A percentile compares a stretch with the other conserved stretches of the same genome.
Conservation (phyloP, 2,888 invertebrate species). For the Ectemnius continuus region DNA sequence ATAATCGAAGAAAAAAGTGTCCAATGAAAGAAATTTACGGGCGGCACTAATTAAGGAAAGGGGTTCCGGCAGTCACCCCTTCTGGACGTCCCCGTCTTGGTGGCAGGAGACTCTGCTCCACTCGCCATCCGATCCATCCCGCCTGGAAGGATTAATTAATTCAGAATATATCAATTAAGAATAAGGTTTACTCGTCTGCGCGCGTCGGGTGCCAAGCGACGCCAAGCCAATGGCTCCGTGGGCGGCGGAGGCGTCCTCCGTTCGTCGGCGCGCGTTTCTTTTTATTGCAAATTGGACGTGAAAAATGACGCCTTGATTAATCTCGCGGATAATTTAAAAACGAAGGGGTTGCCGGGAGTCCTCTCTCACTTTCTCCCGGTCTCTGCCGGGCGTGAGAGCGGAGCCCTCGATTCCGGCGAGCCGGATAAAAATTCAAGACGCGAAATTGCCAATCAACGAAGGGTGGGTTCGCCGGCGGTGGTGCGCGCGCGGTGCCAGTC, state of each 20-base stretch:
- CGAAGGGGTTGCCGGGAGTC: constrained; percentile 73
- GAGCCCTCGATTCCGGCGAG: constrained; percentile 57
- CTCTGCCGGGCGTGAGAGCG: too few relatives aligned
- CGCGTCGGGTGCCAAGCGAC: constrained; percentile 40
- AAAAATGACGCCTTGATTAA: constrained; percentile 79
- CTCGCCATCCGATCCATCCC: constrained; percentile 53
- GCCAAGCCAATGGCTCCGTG: constrained; percentile 29
- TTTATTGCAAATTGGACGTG: constrained; percentile 79
- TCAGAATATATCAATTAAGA: constrained; percentile 79
- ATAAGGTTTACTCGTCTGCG: constrained; percentile 76
- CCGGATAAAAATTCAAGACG: constrained; percentile 78
- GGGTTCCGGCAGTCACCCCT: constrained; percentile 46
- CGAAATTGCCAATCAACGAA: constrained; percentile 77
- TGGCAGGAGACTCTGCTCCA: constrained; percentile 3
- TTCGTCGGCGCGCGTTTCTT: constrained; percentile 54
- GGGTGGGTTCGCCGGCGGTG: constrained; percentile 52
- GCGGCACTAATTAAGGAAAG: constrained; percentile 77
- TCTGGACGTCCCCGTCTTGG: constrained; percentile 20
- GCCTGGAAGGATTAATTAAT: constrained; percentile 76
- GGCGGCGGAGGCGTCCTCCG: constrained; percentile 25
- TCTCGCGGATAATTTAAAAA: constrained; percentile 78
- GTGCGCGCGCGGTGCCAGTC: constrained; percentile 17
- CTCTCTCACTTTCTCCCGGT: constrained; percentile 23
- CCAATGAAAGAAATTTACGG: constrained; percentile 78
- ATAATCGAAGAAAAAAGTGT: constrained; percentile 78